These are phyloP conservation scores for Turritopsis dohrnii DNA, from an alignment of 30 jellyfish, hydroid and myxozoan species.

Conservation along the genomic window DNA sequence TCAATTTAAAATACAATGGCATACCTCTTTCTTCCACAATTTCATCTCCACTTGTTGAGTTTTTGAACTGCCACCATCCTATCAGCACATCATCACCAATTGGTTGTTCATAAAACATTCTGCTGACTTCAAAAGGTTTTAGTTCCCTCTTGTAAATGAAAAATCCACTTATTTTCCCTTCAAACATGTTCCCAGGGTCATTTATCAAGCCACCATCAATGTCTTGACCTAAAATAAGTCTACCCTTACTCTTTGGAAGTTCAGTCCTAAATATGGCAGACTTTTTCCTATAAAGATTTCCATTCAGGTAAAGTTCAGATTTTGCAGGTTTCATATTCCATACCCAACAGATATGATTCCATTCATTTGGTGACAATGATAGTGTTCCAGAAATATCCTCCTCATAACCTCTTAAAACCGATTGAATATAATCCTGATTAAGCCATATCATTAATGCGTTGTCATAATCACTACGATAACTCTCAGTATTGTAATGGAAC, in stretches of 20 bases:
- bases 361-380: background rate
- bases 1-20: too few relatives aligned
- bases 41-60: background rate
- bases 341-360: background rate
- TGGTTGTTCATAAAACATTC: background rate
- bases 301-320: background rate
- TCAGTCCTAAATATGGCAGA: background rate
- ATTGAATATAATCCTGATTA: background rate
- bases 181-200: background rate
- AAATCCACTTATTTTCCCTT: background rate
- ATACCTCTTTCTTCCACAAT: background rate
- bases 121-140: background rate
- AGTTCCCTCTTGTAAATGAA: background rate
- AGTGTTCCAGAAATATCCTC: background rate
- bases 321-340: background rate
- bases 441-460: background rate
- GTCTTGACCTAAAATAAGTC: background rate
- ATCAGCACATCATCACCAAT: background rate
- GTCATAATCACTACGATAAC: background rate
- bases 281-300: background rate
- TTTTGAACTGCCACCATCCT: background rate
- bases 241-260: background rate
- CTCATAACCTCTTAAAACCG: background rate
- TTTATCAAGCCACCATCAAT: too few relatives aligned
- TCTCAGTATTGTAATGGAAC: background rate